Conservation (phyloP, 2,888 invertebrate genomes). For the Cerceris rybyensis region DNA sequence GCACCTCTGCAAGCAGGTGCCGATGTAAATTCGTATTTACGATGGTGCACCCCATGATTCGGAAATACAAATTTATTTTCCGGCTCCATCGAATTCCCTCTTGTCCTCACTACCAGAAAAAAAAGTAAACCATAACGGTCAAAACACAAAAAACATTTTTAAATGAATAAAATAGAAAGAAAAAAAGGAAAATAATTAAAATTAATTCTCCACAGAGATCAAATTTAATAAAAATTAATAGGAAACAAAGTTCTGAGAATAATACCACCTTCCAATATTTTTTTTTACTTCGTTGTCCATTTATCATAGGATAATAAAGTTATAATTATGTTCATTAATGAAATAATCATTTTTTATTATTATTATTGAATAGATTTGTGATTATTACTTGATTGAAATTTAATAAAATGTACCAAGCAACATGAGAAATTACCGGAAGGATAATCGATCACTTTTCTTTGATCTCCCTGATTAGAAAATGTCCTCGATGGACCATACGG, state of each 20-base stretch:
- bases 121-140: not conserved
- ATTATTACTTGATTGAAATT: too few species aligned
- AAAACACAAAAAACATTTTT: not conserved
- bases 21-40: not conserved
- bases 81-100: not conserved
- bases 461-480: too few species aligned
- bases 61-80: conserved; percentile 16
- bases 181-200: not conserved
- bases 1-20: conserved; percentile 7
- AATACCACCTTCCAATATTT: not conserved
- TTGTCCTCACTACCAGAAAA: not conserved
- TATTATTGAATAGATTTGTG: too few species aligned
- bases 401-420: too few species aligned
- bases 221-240: not conserved
- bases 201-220: not conserved
- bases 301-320: not conserved
- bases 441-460: too few species aligned
- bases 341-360: too few species aligned
- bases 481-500: too few species aligned
- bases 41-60: not conserved
- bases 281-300: not conserved
- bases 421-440: too few species aligned
- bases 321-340: too few species aligned
- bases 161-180: not conserved
- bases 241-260: not conserved